A percentile compares a stretch with the other conserved stretches of the same genome.
Conservation (phyloP, 2,113 vertebrate genomes). For the Fregata magnificens region DNA sequence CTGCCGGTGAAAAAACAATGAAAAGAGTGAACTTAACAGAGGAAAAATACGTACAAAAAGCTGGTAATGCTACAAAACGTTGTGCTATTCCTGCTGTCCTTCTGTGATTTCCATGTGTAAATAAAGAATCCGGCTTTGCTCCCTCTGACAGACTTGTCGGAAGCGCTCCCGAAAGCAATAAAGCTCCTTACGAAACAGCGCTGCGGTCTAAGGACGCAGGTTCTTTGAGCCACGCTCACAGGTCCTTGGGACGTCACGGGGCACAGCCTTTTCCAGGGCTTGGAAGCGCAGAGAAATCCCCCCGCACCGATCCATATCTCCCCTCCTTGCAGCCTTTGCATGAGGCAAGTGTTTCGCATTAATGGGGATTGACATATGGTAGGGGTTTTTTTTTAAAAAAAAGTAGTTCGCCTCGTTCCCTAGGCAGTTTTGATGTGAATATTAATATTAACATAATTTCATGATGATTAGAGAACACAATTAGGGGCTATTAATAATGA, state of each 20-base stretch:
- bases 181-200: rapidly evolving
- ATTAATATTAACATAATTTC: slow-evolving; percentile 86
- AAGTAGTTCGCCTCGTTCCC: slow-evolving; percentile 72
- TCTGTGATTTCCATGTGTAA: background rate
- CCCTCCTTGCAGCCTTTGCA: background rate
- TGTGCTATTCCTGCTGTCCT: background rate
- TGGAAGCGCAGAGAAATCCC: background rate
- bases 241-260: rapidly evolving
- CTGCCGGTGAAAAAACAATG: background rate
- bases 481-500: slow-evolving; percentile 88
- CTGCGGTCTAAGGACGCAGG: rapidly evolving
- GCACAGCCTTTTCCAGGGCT: background rate
- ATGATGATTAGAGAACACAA: slow-evolving; percentile 86
- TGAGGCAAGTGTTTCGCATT: background rate
- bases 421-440: slow-evolving; percentile 83
- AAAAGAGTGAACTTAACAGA: background rate
- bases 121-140: background rate
- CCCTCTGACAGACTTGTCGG: background rate
- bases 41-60: background rate
- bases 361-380: slow-evolving; percentile 73
- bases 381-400: slow-evolving; percentile 21
- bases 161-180: rapidly evolving
- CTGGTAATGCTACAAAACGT: background rate
- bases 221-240: rapidly evolving
- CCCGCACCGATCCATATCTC: rapidly evolving